These are phyloP conservation scores for Geophilus truncorum DNA, from an alignment of 2,888 invertebrate species.

Conservation along the genomic window DNA sequence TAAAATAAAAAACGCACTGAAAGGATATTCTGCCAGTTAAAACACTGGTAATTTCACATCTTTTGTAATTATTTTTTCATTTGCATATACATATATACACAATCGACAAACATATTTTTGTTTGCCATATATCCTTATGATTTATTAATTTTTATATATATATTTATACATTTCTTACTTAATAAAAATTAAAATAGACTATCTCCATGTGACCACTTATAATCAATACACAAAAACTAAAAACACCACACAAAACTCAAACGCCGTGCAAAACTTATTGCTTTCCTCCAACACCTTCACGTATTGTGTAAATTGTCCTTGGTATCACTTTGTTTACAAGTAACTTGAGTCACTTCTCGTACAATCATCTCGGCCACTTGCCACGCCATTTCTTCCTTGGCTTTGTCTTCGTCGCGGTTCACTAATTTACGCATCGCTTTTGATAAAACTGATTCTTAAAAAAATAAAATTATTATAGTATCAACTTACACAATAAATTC, in stretches of 20 bases:
- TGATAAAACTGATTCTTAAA: constrained; percentile 53
- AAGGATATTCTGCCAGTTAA: not conserved
- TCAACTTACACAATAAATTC: too few species aligned
- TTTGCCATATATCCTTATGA: not conserved
- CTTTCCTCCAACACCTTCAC: not conserved
- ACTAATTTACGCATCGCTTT: constrained; percentile 73
- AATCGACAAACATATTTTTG: not conserved
- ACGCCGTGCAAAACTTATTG: not conserved
- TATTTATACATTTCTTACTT: not conserved
- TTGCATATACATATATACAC: not conserved
- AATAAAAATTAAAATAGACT: not conserved
- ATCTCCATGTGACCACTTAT: not conserved
- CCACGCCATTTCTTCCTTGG: constrained; percentile 90
- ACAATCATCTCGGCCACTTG: constrained; percentile 96
- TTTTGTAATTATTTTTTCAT: not conserved
- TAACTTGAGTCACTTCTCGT: constrained; percentile 85
- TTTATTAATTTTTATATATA: not conserved
- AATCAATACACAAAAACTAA: not conserved
- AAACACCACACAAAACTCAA: not conserved
- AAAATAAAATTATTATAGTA: too few species aligned
- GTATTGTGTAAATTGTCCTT: not conserved
- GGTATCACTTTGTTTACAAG: constrained; percentile 51
- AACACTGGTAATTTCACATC: not conserved
- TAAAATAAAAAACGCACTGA: not conserved
- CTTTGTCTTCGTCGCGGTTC: constrained; percentile 73